Evolutionary conservation across 2,113 vertebrate genomes (phyloP), one percentile per base, ranked within the genome.

Genomic region (Pleuronectes platessa): DNA sequence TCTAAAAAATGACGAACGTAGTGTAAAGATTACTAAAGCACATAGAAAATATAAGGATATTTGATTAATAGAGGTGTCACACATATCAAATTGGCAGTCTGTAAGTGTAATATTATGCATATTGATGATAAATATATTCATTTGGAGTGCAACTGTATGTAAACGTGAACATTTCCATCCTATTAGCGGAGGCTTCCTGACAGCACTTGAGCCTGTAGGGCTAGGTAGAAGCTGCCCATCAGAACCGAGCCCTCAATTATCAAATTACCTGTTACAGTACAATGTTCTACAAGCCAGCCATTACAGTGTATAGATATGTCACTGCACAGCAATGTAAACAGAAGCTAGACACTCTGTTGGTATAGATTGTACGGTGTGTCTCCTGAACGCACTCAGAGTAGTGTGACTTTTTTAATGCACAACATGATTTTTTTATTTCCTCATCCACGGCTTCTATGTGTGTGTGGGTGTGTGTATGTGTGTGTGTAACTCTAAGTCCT

Each of bases 101-200:
- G 86, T 93, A 93, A 88, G 86, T 90, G 93, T 94, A 90, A 89
- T 85, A 91, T 83, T 91, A 92, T 92, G 81, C 84, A 92, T 93
- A 93, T 86, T 73, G 76, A 82, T 88, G 68, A 89, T 91, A 88
- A 86, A 88, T 90, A 90, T 92, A 90, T 82, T 91, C 87, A 92
- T 90, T 90, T 92, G 85, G 93, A 96, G 96, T 97, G 95, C 95
- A 97, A 95, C 95, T 93, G 85, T 96, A 94, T 95, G 92, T 94
- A 94, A 89, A 89, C 79, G 95, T 95, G 95, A 88, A 90, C 90
- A 87, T 92, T 84, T 90, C 92, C 94, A 93, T 94, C 88, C 93
- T 93, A 88, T 92, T 92, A 93, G 93, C 91, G 81, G 70, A 78
- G 76, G 92, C 93, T 92, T 92, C 73, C 63, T 37, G 70, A 92